phyloP scores from a whole-genome alignment of 2,888 invertebrate genomes.

The Andrena trimmerana region DNA sequence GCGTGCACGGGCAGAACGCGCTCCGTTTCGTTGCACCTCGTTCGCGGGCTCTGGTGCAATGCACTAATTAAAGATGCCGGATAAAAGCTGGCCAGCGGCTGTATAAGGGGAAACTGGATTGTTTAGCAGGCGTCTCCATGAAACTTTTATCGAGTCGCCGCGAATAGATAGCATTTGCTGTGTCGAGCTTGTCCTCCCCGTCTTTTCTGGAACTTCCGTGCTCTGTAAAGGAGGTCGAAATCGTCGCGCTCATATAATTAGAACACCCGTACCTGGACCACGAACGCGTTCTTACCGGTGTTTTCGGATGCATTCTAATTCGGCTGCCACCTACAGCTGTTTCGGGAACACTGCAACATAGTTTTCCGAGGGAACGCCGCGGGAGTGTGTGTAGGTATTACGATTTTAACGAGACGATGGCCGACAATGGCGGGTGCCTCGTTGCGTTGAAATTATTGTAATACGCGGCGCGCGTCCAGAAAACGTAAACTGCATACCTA shows the following conservation, averaged over 20 bases:
- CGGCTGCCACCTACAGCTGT: not conserved
- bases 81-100: constrained; percentile 32
- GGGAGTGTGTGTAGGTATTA: not conserved
- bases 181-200: not conserved
- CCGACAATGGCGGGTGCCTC: not conserved
- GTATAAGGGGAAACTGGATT: constrained; percentile 34
- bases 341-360: not conserved
- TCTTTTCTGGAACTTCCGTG: constrained; percentile 3
- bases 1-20: constrained; percentile 11
- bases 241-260: constrained; percentile 3
- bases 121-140: constrained; percentile 43
- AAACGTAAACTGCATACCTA: not conserved
- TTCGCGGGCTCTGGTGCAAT: constrained; percentile 18
- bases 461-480: not conserved
- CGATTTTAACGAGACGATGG: not conserved
- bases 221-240: not conserved
- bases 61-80: constrained; percentile 53
- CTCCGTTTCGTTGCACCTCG: constrained; percentile 27
- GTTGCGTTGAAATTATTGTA: not conserved
- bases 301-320: constrained; percentile 7
- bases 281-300: not conserved
- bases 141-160: constrained; percentile 49
- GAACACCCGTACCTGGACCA: not conserved
- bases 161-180: constrained; percentile 32
- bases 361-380: not conserved